phyloP scores from a whole-genome alignment of 1,140 invertebrate species.

The Orchesella cincta region DNA sequence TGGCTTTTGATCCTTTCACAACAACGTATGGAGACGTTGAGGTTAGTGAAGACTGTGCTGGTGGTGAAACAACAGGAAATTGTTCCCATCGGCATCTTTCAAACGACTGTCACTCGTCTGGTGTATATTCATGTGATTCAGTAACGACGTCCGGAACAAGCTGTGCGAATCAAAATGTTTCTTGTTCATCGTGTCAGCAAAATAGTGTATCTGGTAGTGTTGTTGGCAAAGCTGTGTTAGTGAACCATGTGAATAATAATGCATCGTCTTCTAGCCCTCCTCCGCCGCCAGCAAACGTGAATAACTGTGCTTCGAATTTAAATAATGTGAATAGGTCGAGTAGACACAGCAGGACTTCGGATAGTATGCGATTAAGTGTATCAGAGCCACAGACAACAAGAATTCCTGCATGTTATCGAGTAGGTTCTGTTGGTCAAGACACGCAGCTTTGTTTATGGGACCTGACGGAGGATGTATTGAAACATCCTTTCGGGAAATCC shows the following conservation, averaged over 20 bases:
- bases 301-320: conserved; percentile 35
- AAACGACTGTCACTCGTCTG: conserved; percentile 53
- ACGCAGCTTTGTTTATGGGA: conserved; percentile 98
- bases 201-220: conserved; percentile 35
- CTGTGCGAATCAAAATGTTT: conserved; percentile 35
- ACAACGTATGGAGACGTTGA: conserved; percentile 63
- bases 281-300: conserved; percentile 8
- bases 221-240: not conserved
- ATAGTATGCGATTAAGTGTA: conserved; percentile 44
- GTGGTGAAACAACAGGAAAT: conserved; percentile 41
- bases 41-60: conserved; percentile 51
- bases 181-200: conserved; percentile 39
- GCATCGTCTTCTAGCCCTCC: conserved; percentile 8
- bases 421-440: conserved; percentile 97
- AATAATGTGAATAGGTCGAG: conserved; percentile 33
- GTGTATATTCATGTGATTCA: conserved; percentile 60
- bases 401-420: conserved; percentile 71
- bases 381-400: conserved; percentile 36
- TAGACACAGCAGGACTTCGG: conserved; percentile 39
- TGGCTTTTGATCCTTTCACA: conserved; percentile 93
- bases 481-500: conserved; percentile 56
- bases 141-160: conserved; percentile 42
- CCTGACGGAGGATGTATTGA: conserved; percentile 90
- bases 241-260: conserved; percentile 44
- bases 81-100: conserved; percentile 48